phyloP scores from a whole-genome alignment of 2,888 invertebrate genomes.

The Drosophila mayaguana region DNA sequence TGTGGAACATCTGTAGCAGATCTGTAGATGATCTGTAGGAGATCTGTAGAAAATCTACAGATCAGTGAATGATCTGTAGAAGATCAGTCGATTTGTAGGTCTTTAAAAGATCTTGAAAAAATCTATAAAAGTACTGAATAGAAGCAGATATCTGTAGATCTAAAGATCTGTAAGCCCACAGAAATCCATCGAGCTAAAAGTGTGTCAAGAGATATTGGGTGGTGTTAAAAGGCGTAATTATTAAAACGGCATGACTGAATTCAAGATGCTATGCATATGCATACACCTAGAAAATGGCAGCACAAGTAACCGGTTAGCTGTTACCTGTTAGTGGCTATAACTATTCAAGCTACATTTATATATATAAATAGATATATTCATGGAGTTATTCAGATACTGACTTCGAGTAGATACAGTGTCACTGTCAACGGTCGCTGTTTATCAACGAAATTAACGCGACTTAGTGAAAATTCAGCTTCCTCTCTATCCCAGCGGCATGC shows the following conservation, averaged over 20 bases:
- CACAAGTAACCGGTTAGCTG: conserved; percentile 43
- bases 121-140: too few species aligned
- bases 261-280: conserved; percentile 29
- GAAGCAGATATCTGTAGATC: neutral
- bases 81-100: neutral
- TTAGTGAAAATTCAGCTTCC: conserved; percentile 69
- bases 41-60: neutral
- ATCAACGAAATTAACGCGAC: conserved; percentile 68
- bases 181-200: conserved; percentile 1
- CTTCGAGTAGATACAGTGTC: conserved; percentile 24
- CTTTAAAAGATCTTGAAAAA: neutral
- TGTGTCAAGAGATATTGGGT: conserved; percentile 31
- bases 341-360: conserved; percentile 25
- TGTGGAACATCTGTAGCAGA: neutral
- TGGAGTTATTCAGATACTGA: conserved; percentile 16
- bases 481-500: neutral
- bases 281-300: conserved; percentile 3
- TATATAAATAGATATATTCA: neutral
- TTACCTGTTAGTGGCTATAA: conserved; percentile 23
- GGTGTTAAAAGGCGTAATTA: conserved; percentile 32
- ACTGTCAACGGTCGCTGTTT: conserved; percentile 50
- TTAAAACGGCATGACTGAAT: conserved; percentile 34
- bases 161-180: neutral
- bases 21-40: neutral
- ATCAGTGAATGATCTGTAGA: neutral